A percentile compares a stretch with the other conserved stretches of the same genome.
phyloP scores from a whole-genome alignment of 2,888 invertebrate species.

The Gerris lacustris region DNA sequence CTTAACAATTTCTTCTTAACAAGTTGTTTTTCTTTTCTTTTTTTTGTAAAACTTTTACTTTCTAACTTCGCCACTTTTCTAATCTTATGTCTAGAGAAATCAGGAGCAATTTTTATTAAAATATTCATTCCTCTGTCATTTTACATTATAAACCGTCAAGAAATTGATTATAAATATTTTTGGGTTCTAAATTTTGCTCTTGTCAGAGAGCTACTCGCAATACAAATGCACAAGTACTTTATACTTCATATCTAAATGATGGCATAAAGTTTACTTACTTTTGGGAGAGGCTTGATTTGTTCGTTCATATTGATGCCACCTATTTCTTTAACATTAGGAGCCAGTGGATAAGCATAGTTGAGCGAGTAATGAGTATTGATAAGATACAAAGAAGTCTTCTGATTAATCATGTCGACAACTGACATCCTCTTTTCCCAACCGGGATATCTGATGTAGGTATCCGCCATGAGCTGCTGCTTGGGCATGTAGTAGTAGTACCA shows the following conservation, averaged over 20 bases:
- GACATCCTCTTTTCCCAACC: conserved; percentile 21
- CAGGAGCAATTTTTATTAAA: no score
- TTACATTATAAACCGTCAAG: no score
- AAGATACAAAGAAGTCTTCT: conserved; percentile 23
- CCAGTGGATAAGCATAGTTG: conserved; percentile 18
- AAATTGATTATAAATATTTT: no score
- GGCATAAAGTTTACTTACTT: conserved; percentile 20
- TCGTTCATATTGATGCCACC: conserved; percentile 18
- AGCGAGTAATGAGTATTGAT: conserved; percentile 23
- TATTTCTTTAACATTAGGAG: conserved; percentile 22
- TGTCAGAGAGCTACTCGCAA: no score
- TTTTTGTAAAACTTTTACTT: no score
- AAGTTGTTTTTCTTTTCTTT: no score
- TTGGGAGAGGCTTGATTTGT: conserved; percentile 18
- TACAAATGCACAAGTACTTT: not conserved
- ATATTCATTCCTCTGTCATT: no score
- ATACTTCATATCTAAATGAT: not conserved
- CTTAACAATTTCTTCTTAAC: no score
- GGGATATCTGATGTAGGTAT: conserved; percentile 23
- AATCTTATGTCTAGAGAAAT: no score
- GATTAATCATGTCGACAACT: conserved; percentile 18
- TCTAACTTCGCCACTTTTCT: no score
- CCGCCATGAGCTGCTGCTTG: conserved; percentile 19
- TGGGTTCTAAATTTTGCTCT: no score
- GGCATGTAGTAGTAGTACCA: conserved; percentile 21